Base-by-base conservation (phyloP, 2,888 invertebrate genomes). In the Diabrotica balteata region DNA sequence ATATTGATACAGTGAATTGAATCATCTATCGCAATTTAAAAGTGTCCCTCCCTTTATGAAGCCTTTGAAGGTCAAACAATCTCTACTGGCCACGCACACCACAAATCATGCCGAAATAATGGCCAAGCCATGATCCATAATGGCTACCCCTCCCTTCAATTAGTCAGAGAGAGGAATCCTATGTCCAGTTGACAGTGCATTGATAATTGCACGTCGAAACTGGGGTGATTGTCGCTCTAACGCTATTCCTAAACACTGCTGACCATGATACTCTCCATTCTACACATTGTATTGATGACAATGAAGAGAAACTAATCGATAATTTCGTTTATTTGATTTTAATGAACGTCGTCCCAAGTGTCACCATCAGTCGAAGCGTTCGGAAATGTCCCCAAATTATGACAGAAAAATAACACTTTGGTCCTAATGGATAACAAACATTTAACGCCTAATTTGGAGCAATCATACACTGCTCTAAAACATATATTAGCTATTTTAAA, bases 91-190 rank as follows among this genome's bases (percentile, higher is more conserved):
- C 60, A 22, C 52, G 42, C 54, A 11, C n/a, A 59, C 72, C 72
- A 69, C 72, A 71, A 72, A 69, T 72, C 70, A 69, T 71, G 58
- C 58, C 59, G 63, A 66, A 66, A 69, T 72, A 69, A 72, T 70
- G 69, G 70, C 49, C 55, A 52, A 51, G 63, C 60, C 60, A 50
- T 61, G 68, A 68, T 68, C 68, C 58, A 66, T 68, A 65, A 68
- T 62, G 61, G 67, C 60, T 65, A 66, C 67, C 66, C 63, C 70
- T 68, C 71, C 68, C 67, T 63, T 67, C 74, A 72, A 74, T 74
- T 74, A 74, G 73, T 66, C 67, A 71, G 67, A 60, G 67, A 74
- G 73, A 74, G 73, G 73, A 71, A 72, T 74, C 70, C 68, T 67
- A 64, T 73, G 70, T 72, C 67, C 72, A 64, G 71, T 70, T 68